Conservation (phyloP, 2,888 invertebrate genomes). For the Ectemnius lituratus region DNA sequence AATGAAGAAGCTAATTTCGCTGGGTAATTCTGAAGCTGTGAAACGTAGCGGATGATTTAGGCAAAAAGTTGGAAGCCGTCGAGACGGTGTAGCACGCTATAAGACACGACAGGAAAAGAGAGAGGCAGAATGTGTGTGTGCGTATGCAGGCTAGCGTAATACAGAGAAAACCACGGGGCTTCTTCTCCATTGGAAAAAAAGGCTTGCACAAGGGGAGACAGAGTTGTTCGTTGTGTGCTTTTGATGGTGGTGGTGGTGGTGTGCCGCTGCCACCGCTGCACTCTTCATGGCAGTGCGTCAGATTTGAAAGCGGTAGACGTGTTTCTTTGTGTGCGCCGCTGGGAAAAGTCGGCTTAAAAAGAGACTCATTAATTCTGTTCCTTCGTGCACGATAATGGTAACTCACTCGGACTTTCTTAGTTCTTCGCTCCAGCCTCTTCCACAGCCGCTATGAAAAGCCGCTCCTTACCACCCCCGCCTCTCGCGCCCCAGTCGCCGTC, state of each 20-base stretch:
- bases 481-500: slow-evolving; percentile 1
- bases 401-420: slow-evolving; percentile 52
- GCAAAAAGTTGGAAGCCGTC: background rate
- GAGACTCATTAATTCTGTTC: slow-evolving; percentile 54
- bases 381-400: slow-evolving; percentile 54
- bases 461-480: background rate
- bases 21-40: slow-evolving; percentile 26
- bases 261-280: slow-evolving; percentile 11
- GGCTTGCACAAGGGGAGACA: background rate
- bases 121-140: no score
- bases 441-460: slow-evolving; percentile 34
- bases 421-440: slow-evolving; percentile 39
- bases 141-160: no score
- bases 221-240: background rate
- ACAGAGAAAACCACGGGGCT: background rate
- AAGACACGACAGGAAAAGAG: no score
- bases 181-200: background rate
- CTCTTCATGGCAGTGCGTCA: slow-evolving; percentile 19
- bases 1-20: slow-evolving; percentile 50
- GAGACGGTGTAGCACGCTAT: background rate
- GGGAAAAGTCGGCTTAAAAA: slow-evolving; percentile 20
- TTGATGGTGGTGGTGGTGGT: background rate
- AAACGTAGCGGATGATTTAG: slow-evolving; percentile 21
- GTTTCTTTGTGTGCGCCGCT: slow-evolving; percentile 13
- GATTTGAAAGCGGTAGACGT: slow-evolving; percentile 24